Percentiles rank a stretch among this genome's conserved stretches.
These are phyloP conservation scores for Notodromas monacha DNA, from an alignment of 2,888 invertebrate species.

Conservation along the genomic window DNA sequence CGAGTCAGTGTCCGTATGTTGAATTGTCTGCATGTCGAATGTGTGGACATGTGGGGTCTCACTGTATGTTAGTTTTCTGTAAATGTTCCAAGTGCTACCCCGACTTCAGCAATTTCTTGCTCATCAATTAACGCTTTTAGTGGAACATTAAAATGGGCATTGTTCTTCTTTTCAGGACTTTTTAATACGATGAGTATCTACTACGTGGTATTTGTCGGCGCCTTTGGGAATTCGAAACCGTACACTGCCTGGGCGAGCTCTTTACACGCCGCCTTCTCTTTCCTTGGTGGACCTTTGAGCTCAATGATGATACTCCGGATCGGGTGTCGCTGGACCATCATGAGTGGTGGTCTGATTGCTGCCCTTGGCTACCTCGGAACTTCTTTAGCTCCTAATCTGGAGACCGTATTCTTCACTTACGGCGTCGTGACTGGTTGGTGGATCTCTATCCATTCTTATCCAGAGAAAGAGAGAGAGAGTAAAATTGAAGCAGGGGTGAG, in stretches of 20 bases:
- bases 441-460: too few relatives aligned
- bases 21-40: too few relatives aligned
- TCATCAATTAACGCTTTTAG: too few relatives aligned
- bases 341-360: slow-evolving; percentile 19
- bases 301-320: slow-evolving; percentile 21
- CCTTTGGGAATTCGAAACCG: slow-evolving; percentile 11
- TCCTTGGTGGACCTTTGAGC: slow-evolving; percentile 18
- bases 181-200: slow-evolving; percentile 11
- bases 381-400: slow-evolving; percentile 19
- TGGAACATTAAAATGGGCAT: too few relatives aligned
- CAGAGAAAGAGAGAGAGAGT: too few relatives aligned
- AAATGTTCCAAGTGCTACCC: too few relatives aligned
- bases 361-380: slow-evolving; percentile 19
- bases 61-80: too few relatives aligned
- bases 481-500: neutral
- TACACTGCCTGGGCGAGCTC: slow-evolving; percentile 12
- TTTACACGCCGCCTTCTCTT: slow-evolving; percentile 11
- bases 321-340: slow-evolving; percentile 21
- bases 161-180: slow-evolving; percentile 10
- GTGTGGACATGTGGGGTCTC: too few relatives aligned
- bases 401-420: slow-evolving; percentile 20
- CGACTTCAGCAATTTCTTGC: too few relatives aligned
- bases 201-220: slow-evolving; percentile 10
- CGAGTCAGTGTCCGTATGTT: too few relatives aligned
- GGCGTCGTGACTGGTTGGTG: slow-evolving; percentile 20